Conservation (phyloP, 2,888 invertebrate genomes). For the Alviniconcha strummeri region DNA sequence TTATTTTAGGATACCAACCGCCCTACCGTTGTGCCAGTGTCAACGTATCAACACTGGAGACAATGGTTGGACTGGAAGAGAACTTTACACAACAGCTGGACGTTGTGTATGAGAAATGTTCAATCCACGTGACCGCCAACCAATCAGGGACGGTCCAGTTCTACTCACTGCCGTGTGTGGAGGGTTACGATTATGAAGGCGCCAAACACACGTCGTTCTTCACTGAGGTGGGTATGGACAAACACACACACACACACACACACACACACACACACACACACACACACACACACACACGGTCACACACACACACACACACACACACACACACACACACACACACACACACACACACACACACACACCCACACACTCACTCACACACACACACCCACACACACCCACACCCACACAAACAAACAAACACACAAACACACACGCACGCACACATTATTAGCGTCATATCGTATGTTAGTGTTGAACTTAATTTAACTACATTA, state of each 20-base stretch:
- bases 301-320: background rate
- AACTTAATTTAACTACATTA: no score
- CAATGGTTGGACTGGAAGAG: background rate
- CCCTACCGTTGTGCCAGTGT: constrained; percentile 14
- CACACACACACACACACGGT: background rate
- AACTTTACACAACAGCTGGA: background rate
- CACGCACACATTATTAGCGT: no score
- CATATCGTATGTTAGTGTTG: no score
- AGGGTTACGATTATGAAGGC: constrained; percentile 5
- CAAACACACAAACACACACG: no score
- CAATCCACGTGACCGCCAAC: constrained; percentile 3
- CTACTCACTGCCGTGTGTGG: constrained; percentile 15
- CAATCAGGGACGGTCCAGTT: background rate
- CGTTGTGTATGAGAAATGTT: constrained; percentile 3
- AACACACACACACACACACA: background rate
- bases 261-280: no score
- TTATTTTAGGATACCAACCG: constrained; percentile 3
- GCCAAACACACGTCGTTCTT: background rate
- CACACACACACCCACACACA: no score
- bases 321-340: constrained; percentile 1
- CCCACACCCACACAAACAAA: no score
- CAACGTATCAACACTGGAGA: constrained; percentile 1
- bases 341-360: background rate
- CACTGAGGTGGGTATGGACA: background rate
- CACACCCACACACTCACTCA: background rate